Evolutionary conservation across 2,797 vertebrate genomes (phyloP), one percentile per base, ranked within the genome.

Genomic region (Triplophysa yarkandensis): DNA sequence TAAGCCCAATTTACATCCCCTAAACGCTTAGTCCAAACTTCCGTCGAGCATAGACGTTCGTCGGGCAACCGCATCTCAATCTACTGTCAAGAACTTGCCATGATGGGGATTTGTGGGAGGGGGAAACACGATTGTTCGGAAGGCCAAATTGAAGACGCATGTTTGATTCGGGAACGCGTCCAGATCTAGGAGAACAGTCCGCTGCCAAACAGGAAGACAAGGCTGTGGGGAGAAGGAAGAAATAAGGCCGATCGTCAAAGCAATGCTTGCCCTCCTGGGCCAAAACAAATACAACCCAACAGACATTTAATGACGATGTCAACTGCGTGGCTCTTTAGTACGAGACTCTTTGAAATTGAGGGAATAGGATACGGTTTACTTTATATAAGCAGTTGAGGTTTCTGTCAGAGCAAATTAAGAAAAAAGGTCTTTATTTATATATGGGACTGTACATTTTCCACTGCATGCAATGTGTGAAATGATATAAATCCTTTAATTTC

Each of bases 1-100:
- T 86, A 85, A 88, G 85, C 79, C 80, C 83, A 87, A 87, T 88
- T 85, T 75, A 86, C 84, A 81, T 84, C 80, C 83, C 78, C 71
- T 63, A 64, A 78, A 60, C 71, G 60, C 64, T 73, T 66, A 63
- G 62, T 87, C 87, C 85, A 89, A 88, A 89, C 76, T 82, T 83
- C 84, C 86, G 83, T 90, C 89, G 89, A 78, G 57, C 62, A 48
- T 30, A 85, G 74, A 83, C 79, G 25, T 71, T 81, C 2, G 52
- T 75, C 68, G 75, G 71, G 79, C 69, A 73, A 82, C 74, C 43
- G 77, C 73, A 41, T 83, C 84, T 80, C 78, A 80, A 84, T 87
- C 80, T 78, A 76, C 30, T 58, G 72, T 75, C 83, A 81, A 50
- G 69, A 79, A 67, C 72, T 68, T 66, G 74, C 64, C 81, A 81